Conservation (phyloP, 1,140 invertebrate genomes). For the Formica exsecta region DNA sequence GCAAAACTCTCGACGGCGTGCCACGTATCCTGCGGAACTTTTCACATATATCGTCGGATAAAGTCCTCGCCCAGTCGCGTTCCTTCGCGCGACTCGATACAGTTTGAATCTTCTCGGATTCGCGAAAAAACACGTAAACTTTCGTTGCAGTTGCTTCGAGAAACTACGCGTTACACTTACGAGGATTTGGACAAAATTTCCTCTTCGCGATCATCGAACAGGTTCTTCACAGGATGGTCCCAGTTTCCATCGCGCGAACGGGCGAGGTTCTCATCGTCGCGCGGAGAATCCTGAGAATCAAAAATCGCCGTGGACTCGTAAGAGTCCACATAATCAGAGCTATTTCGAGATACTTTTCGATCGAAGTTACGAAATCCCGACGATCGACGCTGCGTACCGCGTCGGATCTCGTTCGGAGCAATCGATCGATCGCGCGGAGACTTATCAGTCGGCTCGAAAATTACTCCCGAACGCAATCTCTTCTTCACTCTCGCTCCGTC, state of each 20-base stretch:
- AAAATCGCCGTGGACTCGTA: neutral
- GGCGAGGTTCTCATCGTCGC: neutral
- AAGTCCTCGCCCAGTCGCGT: neutral
- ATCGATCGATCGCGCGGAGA: constrained; percentile 37
- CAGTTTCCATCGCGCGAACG: constrained; percentile 14
- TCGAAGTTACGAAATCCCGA: neutral
- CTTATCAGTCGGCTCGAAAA: neutral
- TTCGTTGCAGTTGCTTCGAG: neutral
- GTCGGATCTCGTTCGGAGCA: neutral
- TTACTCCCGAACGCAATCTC: neutral
- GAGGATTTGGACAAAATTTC: neutral
- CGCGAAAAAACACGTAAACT: neutral
- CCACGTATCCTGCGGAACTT: constrained; percentile 56
- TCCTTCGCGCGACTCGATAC: neutral
- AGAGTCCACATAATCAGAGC: constrained; percentile 8
- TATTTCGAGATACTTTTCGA: too few relatives aligned
- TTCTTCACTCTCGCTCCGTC: neutral
- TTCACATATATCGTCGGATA: constrained; percentile 41
- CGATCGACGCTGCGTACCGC: constrained; percentile 6
- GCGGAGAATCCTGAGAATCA: neutral
- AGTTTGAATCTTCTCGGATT: constrained; percentile 2
- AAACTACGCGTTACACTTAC: too few relatives aligned
- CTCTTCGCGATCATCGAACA: neutral
- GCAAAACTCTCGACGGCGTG: constrained; percentile 51
- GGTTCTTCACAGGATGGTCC: constrained; percentile 17